Percentiles rank a stretch among this genome's conserved stretches.
phyloP scores from a whole-genome alignment of 2,888 invertebrate species.

The Macrophya alboannulata region DNA sequence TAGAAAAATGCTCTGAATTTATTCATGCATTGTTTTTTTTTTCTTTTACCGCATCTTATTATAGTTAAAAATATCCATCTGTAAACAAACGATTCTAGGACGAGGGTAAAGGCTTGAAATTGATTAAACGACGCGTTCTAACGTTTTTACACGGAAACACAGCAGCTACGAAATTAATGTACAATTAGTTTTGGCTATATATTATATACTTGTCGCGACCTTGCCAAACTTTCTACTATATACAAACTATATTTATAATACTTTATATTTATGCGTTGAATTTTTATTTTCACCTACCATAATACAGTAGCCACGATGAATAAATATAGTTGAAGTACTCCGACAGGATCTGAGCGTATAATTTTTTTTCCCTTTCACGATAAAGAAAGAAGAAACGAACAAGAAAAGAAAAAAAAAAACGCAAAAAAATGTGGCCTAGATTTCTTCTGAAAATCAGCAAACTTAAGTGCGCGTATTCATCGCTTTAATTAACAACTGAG shows the following conservation, averaged over 20 bases:
- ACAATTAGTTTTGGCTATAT: neutral
- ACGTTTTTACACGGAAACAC: neutral
- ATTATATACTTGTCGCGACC: neutral
- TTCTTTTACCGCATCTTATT: neutral
- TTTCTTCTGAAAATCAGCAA: neutral
- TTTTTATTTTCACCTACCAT: neutral
- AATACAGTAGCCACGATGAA: neutral
- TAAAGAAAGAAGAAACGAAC: neutral
- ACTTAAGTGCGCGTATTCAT: neutral
- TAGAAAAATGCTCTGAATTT: neutral
- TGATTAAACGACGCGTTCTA: neutral
- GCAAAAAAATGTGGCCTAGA: neutral
- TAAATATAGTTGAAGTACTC: constrained; percentile 1
- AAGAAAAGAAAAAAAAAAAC: neutral
- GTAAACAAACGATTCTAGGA: neutral
- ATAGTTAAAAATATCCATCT: neutral
- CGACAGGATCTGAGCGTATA: neutral
- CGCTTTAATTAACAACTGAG: neutral
- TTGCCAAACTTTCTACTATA: constrained; percentile 27
- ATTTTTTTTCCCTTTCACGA: constrained; percentile 8
- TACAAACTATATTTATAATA: neutral
- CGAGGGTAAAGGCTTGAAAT: constrained; percentile 3
- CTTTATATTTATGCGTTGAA: neutral
- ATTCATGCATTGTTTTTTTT: neutral
- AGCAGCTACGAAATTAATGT: neutral